phyloP scores from a whole-genome alignment of 2,888 invertebrate species.

The Thymelicus acteon region DNA sequence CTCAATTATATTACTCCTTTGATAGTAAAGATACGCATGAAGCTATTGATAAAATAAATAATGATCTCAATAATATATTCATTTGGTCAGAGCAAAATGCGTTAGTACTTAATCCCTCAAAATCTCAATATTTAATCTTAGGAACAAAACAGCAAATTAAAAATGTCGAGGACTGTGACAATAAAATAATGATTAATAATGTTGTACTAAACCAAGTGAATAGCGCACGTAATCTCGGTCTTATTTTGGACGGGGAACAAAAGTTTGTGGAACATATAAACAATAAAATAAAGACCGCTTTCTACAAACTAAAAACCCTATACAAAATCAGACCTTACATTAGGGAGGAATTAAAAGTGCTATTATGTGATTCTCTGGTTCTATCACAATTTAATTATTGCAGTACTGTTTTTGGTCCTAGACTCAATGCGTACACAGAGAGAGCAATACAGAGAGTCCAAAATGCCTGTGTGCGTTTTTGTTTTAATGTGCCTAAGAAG shows the following conservation, averaged over 20 bases:
- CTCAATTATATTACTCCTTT: not conserved
- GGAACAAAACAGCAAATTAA: constrained; percentile 12
- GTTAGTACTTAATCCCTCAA: constrained; percentile 7
- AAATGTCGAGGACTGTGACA: not conserved
- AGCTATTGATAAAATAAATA: not conserved
- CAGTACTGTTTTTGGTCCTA: not conserved
- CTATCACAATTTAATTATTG: not conserved
- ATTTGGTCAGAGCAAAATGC: constrained; percentile 2
- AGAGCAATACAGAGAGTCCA: constrained; percentile 14
- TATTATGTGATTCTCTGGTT: not conserved
- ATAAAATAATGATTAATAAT: constrained; percentile 16
- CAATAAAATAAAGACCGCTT: constrained; percentile 18
- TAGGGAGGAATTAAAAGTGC: not conserved
- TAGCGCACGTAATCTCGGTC: constrained; percentile 16
- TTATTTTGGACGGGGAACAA: constrained; percentile 24
- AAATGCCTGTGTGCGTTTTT: constrained; percentile 17
- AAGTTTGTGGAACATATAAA: constrained; percentile 14
- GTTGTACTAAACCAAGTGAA: not conserved
- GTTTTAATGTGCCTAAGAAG: constrained; percentile 2
- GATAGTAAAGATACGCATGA: not conserved
- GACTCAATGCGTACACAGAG: not conserved
- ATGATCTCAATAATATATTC: not conserved
- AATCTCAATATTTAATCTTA: constrained; percentile 6
- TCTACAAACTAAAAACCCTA: constrained; percentile 16
- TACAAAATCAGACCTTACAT: constrained; percentile 15